A percentile compares a stretch with the other conserved stretches of the same genome.
phyloP scores from a whole-genome alignment of 1,140 invertebrate genomes.

The Drosophila sturtevanti region DNA sequence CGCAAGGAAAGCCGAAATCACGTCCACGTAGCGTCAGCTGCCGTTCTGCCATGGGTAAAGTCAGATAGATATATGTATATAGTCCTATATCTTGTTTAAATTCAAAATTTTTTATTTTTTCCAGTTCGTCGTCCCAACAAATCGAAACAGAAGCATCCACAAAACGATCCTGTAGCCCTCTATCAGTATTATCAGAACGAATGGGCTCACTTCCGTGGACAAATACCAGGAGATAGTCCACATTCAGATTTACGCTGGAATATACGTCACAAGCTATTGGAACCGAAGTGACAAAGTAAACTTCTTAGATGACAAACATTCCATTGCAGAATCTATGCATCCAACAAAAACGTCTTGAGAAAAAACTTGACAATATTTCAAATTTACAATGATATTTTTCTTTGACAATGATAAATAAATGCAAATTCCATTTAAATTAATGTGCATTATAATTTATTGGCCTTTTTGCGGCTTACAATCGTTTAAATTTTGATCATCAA shows the following conservation, averaged over 20 bases:
- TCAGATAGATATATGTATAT: neutral
- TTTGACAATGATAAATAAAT: neutral
- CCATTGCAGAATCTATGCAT: no score
- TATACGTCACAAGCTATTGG: constrained; percentile 85
- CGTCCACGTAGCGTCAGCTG: constrained; percentile 38
- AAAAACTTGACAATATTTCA: neutral
- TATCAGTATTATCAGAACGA: constrained; percentile 89
- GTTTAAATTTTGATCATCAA: neutral
- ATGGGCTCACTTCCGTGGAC: constrained; percentile 88
- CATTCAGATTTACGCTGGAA: constrained; percentile 86
- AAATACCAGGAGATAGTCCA: constrained; percentile 87
- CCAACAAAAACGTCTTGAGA: no score
- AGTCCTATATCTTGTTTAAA: neutral
- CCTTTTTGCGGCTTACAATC: neutral
- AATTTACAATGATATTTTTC: neutral
- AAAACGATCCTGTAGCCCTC: constrained; percentile 87
- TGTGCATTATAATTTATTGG: neutral
- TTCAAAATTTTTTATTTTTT: neutral
- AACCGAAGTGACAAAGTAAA: constrained; percentile 44
- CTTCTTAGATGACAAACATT: neutral
- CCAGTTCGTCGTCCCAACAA: constrained; percentile 25
- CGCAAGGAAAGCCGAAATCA: constrained; percentile 20
- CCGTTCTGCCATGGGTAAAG: constrained; percentile 19
- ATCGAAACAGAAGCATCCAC: constrained; percentile 15
- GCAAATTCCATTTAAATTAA: neutral